A percentile compares a stretch with the other conserved stretches of the same genome.
phyloP scores from a whole-genome alignment of 2,797 vertebrate species.

The Scomberomorus guttatus region DNA sequence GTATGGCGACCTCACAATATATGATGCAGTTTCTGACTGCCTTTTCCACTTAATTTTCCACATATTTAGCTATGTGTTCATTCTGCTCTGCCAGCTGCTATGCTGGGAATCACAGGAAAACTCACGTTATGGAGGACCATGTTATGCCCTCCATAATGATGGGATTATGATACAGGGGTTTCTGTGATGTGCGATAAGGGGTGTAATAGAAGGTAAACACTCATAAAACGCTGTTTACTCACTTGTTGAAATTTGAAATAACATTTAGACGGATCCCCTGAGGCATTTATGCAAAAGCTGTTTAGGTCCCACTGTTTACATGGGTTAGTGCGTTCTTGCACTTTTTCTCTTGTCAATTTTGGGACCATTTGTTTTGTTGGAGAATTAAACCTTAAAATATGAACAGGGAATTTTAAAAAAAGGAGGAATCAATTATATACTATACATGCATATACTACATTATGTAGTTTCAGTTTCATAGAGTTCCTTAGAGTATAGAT shows the following conservation, averaged over 20 bases:
- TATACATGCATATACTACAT: neutral
- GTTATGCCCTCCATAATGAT: neutral
- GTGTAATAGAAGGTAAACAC: neutral
- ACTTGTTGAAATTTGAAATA: neutral
- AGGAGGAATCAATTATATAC: neutral
- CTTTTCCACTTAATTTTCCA: constrained; percentile 33
- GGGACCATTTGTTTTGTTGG: neutral
- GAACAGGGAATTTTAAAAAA: neutral
- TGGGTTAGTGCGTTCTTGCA: neutral
- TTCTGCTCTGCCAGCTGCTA: constrained; percentile 1
- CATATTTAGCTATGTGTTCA: constrained; percentile 20
- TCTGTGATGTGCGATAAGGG: neutral
- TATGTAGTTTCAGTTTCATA: neutral
- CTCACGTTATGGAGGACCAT: neutral
- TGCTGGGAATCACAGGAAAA: neutral
- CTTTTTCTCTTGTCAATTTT: neutral
- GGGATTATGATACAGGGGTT: neutral
- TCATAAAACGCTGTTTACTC: neutral
- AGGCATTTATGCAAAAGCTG: neutral
- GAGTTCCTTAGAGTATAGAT: neutral
- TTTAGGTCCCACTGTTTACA: neutral
- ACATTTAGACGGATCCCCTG: neutral
- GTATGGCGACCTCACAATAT: constrained; percentile 21
- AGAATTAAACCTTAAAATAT: too few species aligned
- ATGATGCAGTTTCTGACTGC: constrained; percentile 44